Evolutionary conservation across 2,888 invertebrate species (phyloP).

Genomic region (Pocota personata): DNA sequence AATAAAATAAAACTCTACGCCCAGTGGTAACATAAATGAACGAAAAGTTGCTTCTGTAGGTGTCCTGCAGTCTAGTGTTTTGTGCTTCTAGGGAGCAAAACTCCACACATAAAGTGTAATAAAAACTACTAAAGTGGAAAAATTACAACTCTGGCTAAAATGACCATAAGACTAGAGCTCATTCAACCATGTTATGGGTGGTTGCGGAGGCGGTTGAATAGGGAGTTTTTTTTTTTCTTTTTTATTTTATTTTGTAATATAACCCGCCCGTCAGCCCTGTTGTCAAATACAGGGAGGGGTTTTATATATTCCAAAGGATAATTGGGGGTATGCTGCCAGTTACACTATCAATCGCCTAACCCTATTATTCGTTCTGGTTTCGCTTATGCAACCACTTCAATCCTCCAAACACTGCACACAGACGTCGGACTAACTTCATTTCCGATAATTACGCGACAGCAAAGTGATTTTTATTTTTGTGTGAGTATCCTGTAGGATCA

Average conservation of each 20-base stretch:
- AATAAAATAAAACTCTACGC: constrained; percentile 64
- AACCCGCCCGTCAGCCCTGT: neutral
- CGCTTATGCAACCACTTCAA: constrained; percentile 12
- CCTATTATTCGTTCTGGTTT: constrained; percentile 42
- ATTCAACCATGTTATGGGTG: constrained; percentile 34
- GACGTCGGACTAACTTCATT: constrained; percentile 43
- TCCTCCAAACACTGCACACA: neutral
- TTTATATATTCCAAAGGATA: constrained; percentile 28
- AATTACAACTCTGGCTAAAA: constrained; percentile 62
- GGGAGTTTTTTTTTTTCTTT: constrained; percentile 2
- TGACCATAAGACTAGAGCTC: constrained; percentile 46
- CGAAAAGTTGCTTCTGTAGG: constrained; percentile 8
- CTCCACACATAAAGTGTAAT: constrained; percentile 55
- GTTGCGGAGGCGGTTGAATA: neutral
- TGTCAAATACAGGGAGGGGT: neutral
- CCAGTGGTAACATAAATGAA: constrained; percentile 46
- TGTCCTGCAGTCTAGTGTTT: constrained; percentile 3
- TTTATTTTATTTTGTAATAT: constrained; percentile 8
- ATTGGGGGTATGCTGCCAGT: constrained; percentile 31
- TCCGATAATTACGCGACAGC: constrained; percentile 51
- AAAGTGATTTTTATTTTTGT: constrained; percentile 38
- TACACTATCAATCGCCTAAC: constrained; percentile 36
- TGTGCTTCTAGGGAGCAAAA: constrained; percentile 10
- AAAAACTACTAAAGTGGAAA: constrained; percentile 71
- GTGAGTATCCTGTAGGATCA: constrained; percentile 11